phyloP scores from a whole-genome alignment of 2,797 vertebrate genomes.

The Melanotaenia parkinsoni region DNA sequence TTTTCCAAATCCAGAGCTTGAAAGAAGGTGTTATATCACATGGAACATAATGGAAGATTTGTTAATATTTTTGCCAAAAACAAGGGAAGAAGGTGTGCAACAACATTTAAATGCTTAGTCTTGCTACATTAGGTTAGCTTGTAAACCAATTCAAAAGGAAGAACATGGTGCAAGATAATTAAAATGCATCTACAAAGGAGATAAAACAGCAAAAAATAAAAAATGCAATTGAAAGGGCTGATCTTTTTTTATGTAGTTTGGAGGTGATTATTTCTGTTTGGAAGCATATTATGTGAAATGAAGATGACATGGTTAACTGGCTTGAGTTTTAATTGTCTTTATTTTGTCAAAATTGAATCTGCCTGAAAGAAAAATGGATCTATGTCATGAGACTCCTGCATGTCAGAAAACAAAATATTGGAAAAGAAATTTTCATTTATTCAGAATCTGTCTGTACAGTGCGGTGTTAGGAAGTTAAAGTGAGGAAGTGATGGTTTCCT shows the following conservation, averaged over 20 bases:
- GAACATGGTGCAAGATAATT: conserved; percentile 2
- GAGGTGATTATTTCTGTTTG: conserved; percentile 24
- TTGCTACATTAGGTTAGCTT: conserved; percentile 12
- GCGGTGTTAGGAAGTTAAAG: conserved; percentile 9
- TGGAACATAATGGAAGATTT: background rate
- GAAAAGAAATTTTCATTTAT: background rate
- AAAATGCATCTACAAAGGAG: conserved; percentile 26
- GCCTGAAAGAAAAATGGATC: background rate
- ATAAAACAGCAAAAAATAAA: conserved; percentile 18
- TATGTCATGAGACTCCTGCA: background rate
- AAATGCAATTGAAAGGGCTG: conserved; percentile 35
- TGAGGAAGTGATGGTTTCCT: conserved; percentile 9
- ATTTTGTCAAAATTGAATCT: background rate
- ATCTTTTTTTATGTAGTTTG: conserved; percentile 12
- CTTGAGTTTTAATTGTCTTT: conserved; percentile 43
- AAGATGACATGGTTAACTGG: conserved; percentile 39
- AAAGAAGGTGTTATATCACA: background rate
- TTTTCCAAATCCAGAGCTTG: conserved; percentile 7
- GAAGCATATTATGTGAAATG: conserved; percentile 38
- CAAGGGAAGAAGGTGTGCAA: background rate
- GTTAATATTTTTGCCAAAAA: conserved; percentile 19
- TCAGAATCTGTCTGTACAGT: background rate
- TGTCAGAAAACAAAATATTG: background rate
- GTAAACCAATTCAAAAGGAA: conserved; percentile 29
- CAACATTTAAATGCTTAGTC: conserved; percentile 22